Percentiles rank a stretch among this genome's conserved stretches.
Evolutionary conservation across 1,140 invertebrate species (phyloP).

Genomic region (Zaprionus taronus): DNA sequence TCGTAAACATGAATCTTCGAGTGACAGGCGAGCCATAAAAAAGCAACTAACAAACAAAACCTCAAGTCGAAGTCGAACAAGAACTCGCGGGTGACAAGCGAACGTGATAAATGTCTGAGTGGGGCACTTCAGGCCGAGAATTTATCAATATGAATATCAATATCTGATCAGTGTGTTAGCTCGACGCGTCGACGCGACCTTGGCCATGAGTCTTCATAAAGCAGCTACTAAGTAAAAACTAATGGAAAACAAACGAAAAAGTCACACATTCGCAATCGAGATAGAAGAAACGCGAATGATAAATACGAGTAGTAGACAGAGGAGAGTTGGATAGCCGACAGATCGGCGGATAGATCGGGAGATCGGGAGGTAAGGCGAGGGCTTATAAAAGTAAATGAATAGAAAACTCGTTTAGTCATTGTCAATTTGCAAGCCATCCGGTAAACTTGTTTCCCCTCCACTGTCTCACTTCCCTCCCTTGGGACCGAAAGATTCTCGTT

Average conservation of each 20-base stretch:
- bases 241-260: conserved; percentile 41
- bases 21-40: background rate
- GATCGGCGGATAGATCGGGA: background rate
- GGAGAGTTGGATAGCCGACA: background rate
- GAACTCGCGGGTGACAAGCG: background rate
- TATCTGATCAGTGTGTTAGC: conserved; percentile 42
- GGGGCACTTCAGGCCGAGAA: conserved; percentile 3
- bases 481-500: background rate
- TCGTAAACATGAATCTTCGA: background rate
- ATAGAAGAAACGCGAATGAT: conserved; percentile 22
- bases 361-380: background rate
- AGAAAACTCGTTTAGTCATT: conserved; percentile 46
- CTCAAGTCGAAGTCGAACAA: background rate
- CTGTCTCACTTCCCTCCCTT: background rate
- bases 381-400: conserved; percentile 38
- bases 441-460: conserved; percentile 18
- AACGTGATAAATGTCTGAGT: conserved; percentile 16
- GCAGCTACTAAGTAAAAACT: conserved; percentile 34
- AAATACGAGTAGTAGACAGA: background rate
- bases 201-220: conserved; percentile 73
- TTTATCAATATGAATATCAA: conserved; percentile 43
- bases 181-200: conserved; percentile 46
- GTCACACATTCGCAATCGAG: conserved; percentile 23
- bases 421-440: conserved; percentile 21
- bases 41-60: background rate